Evolutionary conservation across 2,888 invertebrate species (phyloP).

Genomic region (Dromius quadrimaculatus): DNA sequence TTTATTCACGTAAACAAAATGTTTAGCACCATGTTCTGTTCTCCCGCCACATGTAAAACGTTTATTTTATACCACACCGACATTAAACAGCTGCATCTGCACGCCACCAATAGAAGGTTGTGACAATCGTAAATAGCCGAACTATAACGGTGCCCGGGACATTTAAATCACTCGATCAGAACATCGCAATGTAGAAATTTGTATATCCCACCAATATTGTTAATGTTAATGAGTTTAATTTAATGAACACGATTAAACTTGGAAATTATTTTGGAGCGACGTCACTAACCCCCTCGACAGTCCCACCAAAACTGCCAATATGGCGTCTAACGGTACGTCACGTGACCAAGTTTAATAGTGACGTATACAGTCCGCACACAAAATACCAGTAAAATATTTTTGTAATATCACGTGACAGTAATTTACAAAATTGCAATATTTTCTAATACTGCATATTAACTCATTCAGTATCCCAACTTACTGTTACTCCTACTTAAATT

Average conservation of each 20-base stretch:
- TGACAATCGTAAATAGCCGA: constrained; percentile 67
- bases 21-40: constrained; percentile 32
- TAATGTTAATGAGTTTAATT: constrained; percentile 32
- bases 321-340: constrained; percentile 72
- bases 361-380: constrained; percentile 63
- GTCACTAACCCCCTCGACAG: constrained; percentile 68
- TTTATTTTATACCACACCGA: constrained; percentile 58
- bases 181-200: constrained; percentile 31
- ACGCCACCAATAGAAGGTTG: constrained; percentile 65
- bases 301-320: constrained; percentile 70
- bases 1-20: constrained; percentile 15
- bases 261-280: constrained; percentile 60
- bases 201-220: constrained; percentile 11
- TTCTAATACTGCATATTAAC: constrained; percentile 27
- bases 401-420: constrained; percentile 34
- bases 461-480: not conserved
- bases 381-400: constrained; percentile 48
- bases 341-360: constrained; percentile 69
- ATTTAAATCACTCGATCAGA: constrained; percentile 61
- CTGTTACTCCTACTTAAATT: not conserved
- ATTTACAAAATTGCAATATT: constrained; percentile 27
- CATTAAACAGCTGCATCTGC: constrained; percentile 67
- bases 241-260: constrained; percentile 35
- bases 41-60: constrained; percentile 59
- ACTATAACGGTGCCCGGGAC: constrained; percentile 63